A percentile compares a stretch with the other conserved stretches of the same genome.
Conservation (phyloP, 2,888 invertebrate genomes). For the Cephus spinipes region DNA sequence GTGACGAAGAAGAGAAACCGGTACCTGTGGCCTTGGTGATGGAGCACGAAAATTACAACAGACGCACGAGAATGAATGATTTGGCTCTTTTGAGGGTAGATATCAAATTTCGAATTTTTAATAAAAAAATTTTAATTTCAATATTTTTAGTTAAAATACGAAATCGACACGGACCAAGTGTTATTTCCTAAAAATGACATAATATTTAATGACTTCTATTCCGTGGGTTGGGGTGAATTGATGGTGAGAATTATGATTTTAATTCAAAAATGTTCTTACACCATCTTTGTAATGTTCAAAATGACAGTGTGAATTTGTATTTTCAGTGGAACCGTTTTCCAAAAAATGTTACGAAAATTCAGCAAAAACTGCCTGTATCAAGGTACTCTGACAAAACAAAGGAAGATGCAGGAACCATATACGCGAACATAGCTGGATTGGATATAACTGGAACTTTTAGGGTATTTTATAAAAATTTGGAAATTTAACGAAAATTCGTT, state of each 20-base stretch:
- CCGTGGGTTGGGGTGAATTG: constrained; percentile 29
- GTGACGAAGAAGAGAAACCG: constrained; percentile 19
- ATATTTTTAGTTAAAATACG: background rate
- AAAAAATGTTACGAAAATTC: constrained; percentile 22
- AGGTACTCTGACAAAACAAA: constrained; percentile 14
- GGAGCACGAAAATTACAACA: constrained; percentile 28
- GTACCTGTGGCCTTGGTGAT: constrained; percentile 23
- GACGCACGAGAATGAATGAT: constrained; percentile 25
- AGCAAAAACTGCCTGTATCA: constrained; percentile 27
- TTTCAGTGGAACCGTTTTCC: constrained; percentile 25
- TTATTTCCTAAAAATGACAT: background rate
- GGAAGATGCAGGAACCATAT: constrained; percentile 22
- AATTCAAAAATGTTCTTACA: background rate
- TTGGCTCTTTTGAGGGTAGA: constrained; percentile 29
- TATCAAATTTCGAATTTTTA: background rate
- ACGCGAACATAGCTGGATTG: constrained; percentile 19
- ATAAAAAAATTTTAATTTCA: background rate
- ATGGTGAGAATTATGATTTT: constrained; percentile 16
- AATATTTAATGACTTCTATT: constrained; percentile 12
- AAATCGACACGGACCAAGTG: background rate
- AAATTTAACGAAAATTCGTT: background rate
- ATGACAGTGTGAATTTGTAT: background rate
- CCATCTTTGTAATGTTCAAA: background rate
- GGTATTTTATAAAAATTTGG: constrained; percentile 2
- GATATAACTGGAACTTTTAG: constrained; percentile 28